A percentile compares a stretch with the other conserved stretches of the same genome.
Evolutionary conservation across 2,113 vertebrate genomes (phyloP).

Genomic region (Poeciliopsis occidentalis): DNA sequence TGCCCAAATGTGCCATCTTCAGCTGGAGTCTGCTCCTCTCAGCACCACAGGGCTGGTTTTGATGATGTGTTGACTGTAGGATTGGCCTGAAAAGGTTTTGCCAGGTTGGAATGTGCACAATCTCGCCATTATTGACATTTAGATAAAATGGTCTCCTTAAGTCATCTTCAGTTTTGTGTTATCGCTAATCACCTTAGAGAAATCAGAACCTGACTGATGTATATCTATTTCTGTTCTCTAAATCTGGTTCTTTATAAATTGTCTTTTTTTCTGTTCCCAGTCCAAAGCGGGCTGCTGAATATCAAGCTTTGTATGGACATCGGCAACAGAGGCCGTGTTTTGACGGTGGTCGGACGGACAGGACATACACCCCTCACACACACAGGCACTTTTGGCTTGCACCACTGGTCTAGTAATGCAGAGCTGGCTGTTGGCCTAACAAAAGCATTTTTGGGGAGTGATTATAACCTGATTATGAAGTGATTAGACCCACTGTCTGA

Average conservation of each 20-base stretch:
- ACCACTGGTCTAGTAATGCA: conserved; percentile 36
- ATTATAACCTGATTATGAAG: conserved; percentile 72
- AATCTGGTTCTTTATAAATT: neutral
- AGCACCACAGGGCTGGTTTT: conserved; percentile 62
- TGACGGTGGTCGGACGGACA: conserved; percentile 27
- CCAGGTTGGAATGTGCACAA: conserved; percentile 45
- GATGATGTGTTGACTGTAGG: conserved; percentile 53
- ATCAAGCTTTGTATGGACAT: neutral
- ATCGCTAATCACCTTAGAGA: neutral
- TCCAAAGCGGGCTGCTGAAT: neutral
- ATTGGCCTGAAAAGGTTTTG: conserved; percentile 46
- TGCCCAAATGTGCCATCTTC: neutral
- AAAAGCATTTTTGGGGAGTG: conserved; percentile 67
- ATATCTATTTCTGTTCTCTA: neutral
- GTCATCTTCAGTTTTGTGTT: conserved; percentile 13
- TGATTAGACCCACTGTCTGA: conserved; percentile 68
- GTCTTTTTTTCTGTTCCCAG: neutral
- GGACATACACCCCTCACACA: conserved; percentile 15
- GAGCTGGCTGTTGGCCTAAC: conserved; percentile 43
- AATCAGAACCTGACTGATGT: no score
- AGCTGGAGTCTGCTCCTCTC: conserved; percentile 15
- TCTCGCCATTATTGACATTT: conserved; percentile 11
- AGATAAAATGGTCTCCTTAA: conserved; percentile 26
- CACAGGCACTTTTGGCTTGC: conserved; percentile 45
- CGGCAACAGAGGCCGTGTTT: conserved; percentile 47